These are phyloP conservation scores for Chelmon rostratus DNA, from an alignment of 2,797 vertebrate genomes.

Conservation along the genomic window DNA sequence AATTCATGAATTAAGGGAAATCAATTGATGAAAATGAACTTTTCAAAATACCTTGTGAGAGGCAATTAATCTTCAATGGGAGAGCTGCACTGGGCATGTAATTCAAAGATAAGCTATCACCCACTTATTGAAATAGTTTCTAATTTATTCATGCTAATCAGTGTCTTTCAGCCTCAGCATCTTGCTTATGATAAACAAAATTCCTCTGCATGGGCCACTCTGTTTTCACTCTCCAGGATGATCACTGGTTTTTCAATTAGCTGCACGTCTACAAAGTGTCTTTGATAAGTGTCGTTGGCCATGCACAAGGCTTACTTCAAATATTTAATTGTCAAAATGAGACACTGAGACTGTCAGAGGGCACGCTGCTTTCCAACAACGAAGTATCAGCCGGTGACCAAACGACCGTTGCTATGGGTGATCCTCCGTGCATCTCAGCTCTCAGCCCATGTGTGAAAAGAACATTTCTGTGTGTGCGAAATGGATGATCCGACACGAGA, in stretches of 20 bases:
- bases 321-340: slow-evolving; percentile 54
- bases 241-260: slow-evolving; percentile 72
- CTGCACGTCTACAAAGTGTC: slow-evolving; percentile 39
- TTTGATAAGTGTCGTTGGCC: slow-evolving; percentile 46
- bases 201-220: slow-evolving; percentile 53
- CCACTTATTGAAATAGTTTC: slow-evolving; percentile 73
- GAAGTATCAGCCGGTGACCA: slow-evolving; percentile 69
- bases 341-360: slow-evolving; percentile 41
- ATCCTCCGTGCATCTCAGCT: slow-evolving; percentile 50
- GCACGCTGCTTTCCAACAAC: slow-evolving; percentile 28
- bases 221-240: slow-evolving; percentile 49
- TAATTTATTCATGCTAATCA: slow-evolving; percentile 84
- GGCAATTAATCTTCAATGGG: slow-evolving; percentile 81
- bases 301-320: slow-evolving; percentile 41
- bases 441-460: slow-evolving; percentile 23
- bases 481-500: slow-evolving; percentile 72
- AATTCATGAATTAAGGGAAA: slow-evolving; percentile 78
- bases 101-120: slow-evolving; percentile 83
- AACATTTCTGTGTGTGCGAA: slow-evolving; percentile 31
- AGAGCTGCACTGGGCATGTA: slow-evolving; percentile 75
- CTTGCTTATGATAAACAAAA: slow-evolving; percentile 77
- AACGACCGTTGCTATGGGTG: slow-evolving; percentile 61
- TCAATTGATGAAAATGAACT: slow-evolving; percentile 83
- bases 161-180: slow-evolving; percentile 71
- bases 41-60: slow-evolving; percentile 80